phyloP scores from a whole-genome alignment of 64 coral and sea anemone species.

The Dendronephthya gigantea region DNA sequence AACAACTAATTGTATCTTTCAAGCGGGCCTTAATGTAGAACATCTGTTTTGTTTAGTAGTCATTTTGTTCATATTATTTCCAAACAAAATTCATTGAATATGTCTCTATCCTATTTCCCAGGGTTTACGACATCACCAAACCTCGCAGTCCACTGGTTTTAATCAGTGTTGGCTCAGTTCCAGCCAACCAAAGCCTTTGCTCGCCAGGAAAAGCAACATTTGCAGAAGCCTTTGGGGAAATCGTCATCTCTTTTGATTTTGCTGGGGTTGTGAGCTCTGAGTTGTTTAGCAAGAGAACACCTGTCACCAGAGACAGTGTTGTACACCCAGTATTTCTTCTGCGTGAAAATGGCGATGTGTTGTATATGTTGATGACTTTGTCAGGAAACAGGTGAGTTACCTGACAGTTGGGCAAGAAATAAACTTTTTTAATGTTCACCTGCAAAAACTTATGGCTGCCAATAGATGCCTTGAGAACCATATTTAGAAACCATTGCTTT shows the following conservation, averaged over 20 bases:
- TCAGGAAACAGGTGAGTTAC: slow-evolving; percentile 38
- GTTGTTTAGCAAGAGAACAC: not conserved
- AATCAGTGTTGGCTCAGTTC: slow-evolving; percentile 47
- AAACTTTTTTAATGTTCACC: not conserved
- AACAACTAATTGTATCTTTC: too few species aligned
- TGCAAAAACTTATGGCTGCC: not conserved
- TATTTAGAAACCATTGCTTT: too few species aligned
- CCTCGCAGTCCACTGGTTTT: slow-evolving; percentile 55
- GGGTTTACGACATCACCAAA: slow-evolving; percentile 72
- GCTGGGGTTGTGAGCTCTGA: slow-evolving; percentile 33
- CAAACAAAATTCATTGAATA: too few species aligned
- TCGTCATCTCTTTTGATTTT: slow-evolving; percentile 81
- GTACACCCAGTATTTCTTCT: slow-evolving; percentile 71
- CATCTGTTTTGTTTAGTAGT: too few species aligned
- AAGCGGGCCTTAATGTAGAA: too few species aligned
- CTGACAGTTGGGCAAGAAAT: not conserved
- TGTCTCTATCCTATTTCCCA: slow-evolving; percentile 19
- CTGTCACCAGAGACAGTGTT: slow-evolving; percentile 13
- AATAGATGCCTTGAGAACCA: too few species aligned
- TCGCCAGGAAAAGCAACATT: slow-evolving; percentile 36
- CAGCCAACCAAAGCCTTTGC: not conserved
- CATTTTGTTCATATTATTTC: too few species aligned
- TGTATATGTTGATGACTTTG: slow-evolving; percentile 60
- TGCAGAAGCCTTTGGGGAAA: slow-evolving; percentile 83
- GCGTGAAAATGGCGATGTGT: slow-evolving; percentile 91